These are phyloP conservation scores for Tichodroma muraria DNA, from an alignment of 2,113 vertebrate genomes.

Conservation along the genomic window DNA sequence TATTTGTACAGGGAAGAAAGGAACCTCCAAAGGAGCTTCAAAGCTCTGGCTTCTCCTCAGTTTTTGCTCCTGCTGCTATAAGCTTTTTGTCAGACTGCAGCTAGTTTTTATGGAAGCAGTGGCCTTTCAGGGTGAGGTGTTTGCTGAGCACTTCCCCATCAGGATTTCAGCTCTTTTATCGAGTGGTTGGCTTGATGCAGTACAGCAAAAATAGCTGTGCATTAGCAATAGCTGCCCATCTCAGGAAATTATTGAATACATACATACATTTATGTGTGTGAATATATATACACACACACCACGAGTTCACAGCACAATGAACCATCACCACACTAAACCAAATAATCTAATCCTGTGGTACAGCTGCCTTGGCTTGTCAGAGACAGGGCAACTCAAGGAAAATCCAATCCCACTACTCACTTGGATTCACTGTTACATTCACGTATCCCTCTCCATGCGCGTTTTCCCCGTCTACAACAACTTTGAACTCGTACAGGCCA, in stretches of 20 bases:
- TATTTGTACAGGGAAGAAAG: background rate
- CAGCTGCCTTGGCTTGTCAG: background rate
- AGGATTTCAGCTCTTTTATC: background rate
- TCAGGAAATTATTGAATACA: background rate
- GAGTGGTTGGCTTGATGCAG: background rate
- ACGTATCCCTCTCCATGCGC: conserved; percentile 88
- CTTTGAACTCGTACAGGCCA: conserved; percentile 93
- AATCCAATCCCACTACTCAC: conserved; percentile 60
- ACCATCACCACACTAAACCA: background rate
- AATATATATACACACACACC: fast-evolving
- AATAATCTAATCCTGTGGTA: background rate
- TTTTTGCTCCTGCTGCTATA: background rate
- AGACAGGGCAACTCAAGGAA: background rate
- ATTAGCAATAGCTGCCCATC: background rate
- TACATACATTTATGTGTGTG: no score
- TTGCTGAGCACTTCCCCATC: background rate
- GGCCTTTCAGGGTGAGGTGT: background rate
- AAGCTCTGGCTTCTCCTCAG: background rate
- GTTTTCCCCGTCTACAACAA: conserved; percentile 80
- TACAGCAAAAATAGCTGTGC: background rate
- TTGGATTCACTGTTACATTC: conserved; percentile 95
- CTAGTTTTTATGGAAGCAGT: background rate
- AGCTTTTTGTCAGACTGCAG: background rate
- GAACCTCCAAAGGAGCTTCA: background rate
- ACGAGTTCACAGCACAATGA: background rate